Evolutionary conservation across 2,888 invertebrate species (phyloP), one percentile per base, ranked within the genome.

Genomic region (Pemphredon lugubris): DNA sequence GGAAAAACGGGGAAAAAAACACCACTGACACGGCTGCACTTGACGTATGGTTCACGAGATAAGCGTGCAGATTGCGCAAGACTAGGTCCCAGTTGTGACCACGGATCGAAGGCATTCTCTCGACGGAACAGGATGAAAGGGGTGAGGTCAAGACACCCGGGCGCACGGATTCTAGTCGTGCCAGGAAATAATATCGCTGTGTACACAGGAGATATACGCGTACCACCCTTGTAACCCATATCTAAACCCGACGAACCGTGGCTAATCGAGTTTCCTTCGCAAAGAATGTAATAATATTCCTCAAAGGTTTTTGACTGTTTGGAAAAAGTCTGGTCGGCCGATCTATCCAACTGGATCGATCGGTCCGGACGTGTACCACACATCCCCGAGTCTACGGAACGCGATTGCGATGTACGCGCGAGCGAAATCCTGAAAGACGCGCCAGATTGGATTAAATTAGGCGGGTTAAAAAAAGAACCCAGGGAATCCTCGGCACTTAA

Each of bases 21-120:
- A 34, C 60, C 47, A 68, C 63, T 55, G 65, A 64, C 67, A 59
- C 63, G 45, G 60, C 59, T 69, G 71, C 64, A 54, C 63, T 77
- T 78, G 74, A 78, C 71, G 77, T 77, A 74, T 69, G 71, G 66
- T 32, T 61, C 61, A 59, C 68, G 65, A 75, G 75, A 78, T 78
- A 78, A 78, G 72, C 75, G 72, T 69, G 67, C 69, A 75, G 77
- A 77, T 77, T 77, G 71, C 61, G 70, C 73, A 58, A 67, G 71
- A 63, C 73, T 61, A 37, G 63, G 39, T 51, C 59, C 50, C 66
- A 44, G 45, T 72, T 51, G 68, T 44, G 60, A 69, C 61, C 68
- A 40, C 71, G 71, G 71, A 72, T 73, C 77, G 76, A 73, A 72
- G 71, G 48, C 42, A 40, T 55, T 60, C 58, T 47, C 40, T 26